A percentile compares a stretch with the other conserved stretches of the same genome.
Conservation (phyloP, 1,140 invertebrate genomes). For the Drosophila grimshawi region DNA sequence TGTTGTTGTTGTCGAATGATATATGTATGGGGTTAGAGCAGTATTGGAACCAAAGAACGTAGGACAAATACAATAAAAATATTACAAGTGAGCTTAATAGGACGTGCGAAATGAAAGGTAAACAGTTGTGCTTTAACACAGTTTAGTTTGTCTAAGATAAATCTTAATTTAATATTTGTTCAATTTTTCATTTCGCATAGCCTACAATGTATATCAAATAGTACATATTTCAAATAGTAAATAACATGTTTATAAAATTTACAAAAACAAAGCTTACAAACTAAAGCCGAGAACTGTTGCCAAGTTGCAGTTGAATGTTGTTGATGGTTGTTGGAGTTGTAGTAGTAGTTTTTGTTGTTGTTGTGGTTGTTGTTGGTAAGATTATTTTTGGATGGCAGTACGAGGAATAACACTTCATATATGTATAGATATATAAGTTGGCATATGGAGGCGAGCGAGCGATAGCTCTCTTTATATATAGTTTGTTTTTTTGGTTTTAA, state of each 20-base stretch:
- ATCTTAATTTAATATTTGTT: neutral
- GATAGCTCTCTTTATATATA: conserved; percentile 13
- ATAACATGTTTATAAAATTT: conserved; percentile 55
- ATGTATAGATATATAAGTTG: conserved; percentile 40
- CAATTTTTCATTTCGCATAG: conserved; percentile 23
- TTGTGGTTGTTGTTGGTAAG: conserved; percentile 41
- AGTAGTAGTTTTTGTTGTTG: conserved; percentile 43
- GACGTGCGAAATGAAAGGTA: conserved; percentile 22
- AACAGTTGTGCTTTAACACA: conserved; percentile 9
- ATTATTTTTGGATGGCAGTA: conserved; percentile 63
- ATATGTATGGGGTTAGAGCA: conserved; percentile 61
- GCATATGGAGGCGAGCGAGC: conserved; percentile 45
- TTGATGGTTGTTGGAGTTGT: conserved; percentile 42
- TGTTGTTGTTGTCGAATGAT: conserved; percentile 58
- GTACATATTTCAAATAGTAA: conserved; percentile 32
- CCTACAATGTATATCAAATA: conserved; percentile 18
- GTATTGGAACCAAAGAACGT: conserved; percentile 71
- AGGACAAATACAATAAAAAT: conserved; percentile 70
- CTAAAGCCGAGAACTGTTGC: conserved; percentile 73
- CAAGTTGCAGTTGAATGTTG: conserved; percentile 62
- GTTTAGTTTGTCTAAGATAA: neutral
- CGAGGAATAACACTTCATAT: conserved; percentile 61
- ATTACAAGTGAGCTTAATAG: conserved; percentile 45
- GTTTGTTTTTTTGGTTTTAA: neutral
- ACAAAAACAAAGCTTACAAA: conserved; percentile 70